Evolutionary conservation across 2,113 vertebrate genomes (phyloP), one percentile per base, ranked within the genome.

Genomic region (Mirza zaza): DNA sequence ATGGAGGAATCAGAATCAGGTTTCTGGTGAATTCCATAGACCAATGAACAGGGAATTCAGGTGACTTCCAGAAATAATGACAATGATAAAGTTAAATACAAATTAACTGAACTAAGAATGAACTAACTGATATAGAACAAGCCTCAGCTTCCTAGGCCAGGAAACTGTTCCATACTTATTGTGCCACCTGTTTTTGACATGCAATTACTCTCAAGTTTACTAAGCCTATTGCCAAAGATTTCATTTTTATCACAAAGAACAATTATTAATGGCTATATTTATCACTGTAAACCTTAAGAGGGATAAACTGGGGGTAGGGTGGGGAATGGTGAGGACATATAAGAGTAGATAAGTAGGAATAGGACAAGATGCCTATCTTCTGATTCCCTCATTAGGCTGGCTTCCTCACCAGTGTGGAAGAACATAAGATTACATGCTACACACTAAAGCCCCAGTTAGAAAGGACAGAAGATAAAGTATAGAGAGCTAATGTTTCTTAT

Each of bases 1-100:
- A 52, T 42, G 18, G 42, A 79, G 23, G 27, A 87, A 87, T 27
- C 39, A 76, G 75, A 97, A 95, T 68, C n/a, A 63, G 63, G 82
- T 86, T 59, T 73, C n/a, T 21, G 27, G 45, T 50, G n/a, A 90
- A 73, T 85, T 63, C 36, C 55, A 94, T 7, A 86, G 32, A 88
- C 25, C 13, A 55, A 75, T 81, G 52, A 95, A 50, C 15, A 80
- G 39, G 27, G 48, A 90, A 71, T 75, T 82, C 63, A 70, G 57
- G 45, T 36, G 65, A 87, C 27, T 82, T 83, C 25, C 18, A 91
- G 67, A 95, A 97, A 95, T 76, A 59, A 82, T n/a, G 45, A 77
- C 25, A 50, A 77, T 67, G 48, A 73, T 50, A 89, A 61, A 95
- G 92, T 71, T 52, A 96, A 55, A 76, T 3, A 23, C 4, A 59